These are phyloP conservation scores for Gopherus flavomarginatus DNA, from an alignment of 2,113 vertebrate species.

Conservation along the genomic window DNA sequence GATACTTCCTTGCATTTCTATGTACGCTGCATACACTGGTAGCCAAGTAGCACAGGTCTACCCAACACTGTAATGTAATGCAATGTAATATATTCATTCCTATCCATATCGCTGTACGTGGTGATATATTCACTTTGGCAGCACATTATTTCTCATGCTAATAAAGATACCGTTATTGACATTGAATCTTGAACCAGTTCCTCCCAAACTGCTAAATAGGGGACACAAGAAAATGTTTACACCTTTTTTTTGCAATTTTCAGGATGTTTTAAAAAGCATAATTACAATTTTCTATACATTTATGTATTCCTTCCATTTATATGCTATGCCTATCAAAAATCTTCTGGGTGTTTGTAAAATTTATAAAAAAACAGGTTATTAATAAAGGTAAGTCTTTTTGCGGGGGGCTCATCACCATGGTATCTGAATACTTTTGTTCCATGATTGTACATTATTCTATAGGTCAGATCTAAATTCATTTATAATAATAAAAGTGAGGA, in stretches of 20 bases:
- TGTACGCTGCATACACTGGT: neutral
- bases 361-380: neutral
- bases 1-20: neutral
- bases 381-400: neutral
- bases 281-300: neutral
- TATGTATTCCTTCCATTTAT: neutral
- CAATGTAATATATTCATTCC: neutral
- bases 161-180: neutral
- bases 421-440: neutral
- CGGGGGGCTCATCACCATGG: accelerated
- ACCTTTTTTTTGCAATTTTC: accelerated
- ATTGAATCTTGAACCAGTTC: neutral
- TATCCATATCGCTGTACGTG: accelerated
- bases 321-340: accelerated
- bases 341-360: neutral
- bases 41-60: neutral
- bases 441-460: neutral
- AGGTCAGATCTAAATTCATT: neutral
- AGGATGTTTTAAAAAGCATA: neutral
- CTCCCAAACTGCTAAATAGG: neutral
- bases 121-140: neutral
- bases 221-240: neutral
- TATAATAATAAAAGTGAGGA: neutral
- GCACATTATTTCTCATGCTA: neutral
- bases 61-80: neutral